A percentile compares a stretch with the other conserved stretches of the same genome.
These are phyloP conservation scores for Papilio elwesi DNA, from an alignment of 2,888 invertebrate genomes.

Conservation along the genomic window DNA sequence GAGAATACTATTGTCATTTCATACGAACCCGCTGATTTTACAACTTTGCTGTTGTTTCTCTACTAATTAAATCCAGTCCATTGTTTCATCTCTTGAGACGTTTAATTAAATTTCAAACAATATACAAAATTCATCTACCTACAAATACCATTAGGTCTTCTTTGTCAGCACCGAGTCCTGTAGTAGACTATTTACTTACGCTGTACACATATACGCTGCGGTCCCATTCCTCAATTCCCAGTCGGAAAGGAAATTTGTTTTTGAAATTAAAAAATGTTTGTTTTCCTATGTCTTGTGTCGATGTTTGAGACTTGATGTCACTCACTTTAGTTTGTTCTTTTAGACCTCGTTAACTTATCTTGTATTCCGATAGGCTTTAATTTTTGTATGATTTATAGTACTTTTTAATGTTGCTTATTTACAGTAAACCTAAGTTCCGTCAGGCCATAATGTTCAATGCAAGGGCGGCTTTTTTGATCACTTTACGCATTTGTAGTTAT, in stretches of 20 bases:
- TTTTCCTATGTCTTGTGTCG: too few relatives aligned
- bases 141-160: background rate
- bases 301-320: too few relatives aligned
- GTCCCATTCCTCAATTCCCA: too few relatives aligned
- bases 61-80: slow-evolving; percentile 6
- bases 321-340: too few relatives aligned
- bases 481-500: background rate
- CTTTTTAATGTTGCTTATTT: background rate
- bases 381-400: background rate
- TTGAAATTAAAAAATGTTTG: too few relatives aligned
- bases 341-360: too few relatives aligned
- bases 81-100: slow-evolving; percentile 11
- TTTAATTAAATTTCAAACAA: slow-evolving; percentile 21
- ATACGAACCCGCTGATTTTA: background rate
- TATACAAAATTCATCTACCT: slow-evolving; percentile 6
- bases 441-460: background rate
- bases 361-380: too few relatives aligned
- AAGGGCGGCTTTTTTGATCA: background rate
- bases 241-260: too few relatives aligned
- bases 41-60: slow-evolving; percentile 11
- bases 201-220: too few relatives aligned
- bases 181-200: too few relatives aligned
- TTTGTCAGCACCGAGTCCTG: background rate
- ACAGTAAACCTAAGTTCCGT: background rate
- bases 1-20: too few relatives aligned